phyloP scores from a whole-genome alignment of 2,797 vertebrate genomes.

The Columba guinea region DNA sequence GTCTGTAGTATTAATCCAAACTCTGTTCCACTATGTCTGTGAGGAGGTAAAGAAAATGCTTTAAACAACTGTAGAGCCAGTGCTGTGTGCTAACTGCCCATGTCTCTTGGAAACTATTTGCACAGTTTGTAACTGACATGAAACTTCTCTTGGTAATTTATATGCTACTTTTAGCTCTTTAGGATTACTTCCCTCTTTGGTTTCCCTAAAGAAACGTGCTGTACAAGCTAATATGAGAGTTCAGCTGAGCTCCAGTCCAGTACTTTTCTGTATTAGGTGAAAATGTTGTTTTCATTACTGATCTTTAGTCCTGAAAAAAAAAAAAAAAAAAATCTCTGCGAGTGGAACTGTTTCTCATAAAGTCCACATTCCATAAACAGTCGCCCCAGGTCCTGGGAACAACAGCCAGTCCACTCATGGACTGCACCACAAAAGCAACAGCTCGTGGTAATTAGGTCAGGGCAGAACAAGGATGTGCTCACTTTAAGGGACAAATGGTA shows the following conservation, averaged over 20 bases:
- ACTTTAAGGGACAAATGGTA: slow-evolving; percentile 66
- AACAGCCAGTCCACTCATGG: not conserved
- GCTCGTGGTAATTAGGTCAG: slow-evolving; percentile 34
- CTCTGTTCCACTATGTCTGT: not conserved
- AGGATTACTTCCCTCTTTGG: slow-evolving; percentile 35
- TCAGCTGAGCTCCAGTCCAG: slow-evolving; percentile 55
- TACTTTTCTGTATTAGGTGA: slow-evolving; percentile 71
- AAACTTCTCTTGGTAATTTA: slow-evolving; percentile 63
- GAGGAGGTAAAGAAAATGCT: not conserved
- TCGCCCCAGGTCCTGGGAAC: slow-evolving; percentile 72
- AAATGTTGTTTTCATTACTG: slow-evolving; percentile 71
- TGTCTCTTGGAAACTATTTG: slow-evolving; percentile 56
- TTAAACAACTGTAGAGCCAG: not conserved
- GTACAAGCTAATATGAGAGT: not conserved
- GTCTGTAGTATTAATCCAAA: not conserved
- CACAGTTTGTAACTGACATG: slow-evolving; percentile 48
- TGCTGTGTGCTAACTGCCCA: slow-evolving; percentile 2
- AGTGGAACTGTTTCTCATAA: slow-evolving; percentile 69
- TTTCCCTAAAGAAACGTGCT: slow-evolving; percentile 8
- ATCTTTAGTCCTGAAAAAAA: slow-evolving; percentile 28
- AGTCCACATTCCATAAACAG: slow-evolving; percentile 62
- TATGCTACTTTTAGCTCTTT: slow-evolving; percentile 31
- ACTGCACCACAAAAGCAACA: slow-evolving; percentile 19
- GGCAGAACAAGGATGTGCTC: slow-evolving; percentile 27
- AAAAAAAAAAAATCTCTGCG: not conserved